Evolutionary conservation across 2,113 vertebrate species (phyloP).

Genomic region (Prolemur simus): DNA sequence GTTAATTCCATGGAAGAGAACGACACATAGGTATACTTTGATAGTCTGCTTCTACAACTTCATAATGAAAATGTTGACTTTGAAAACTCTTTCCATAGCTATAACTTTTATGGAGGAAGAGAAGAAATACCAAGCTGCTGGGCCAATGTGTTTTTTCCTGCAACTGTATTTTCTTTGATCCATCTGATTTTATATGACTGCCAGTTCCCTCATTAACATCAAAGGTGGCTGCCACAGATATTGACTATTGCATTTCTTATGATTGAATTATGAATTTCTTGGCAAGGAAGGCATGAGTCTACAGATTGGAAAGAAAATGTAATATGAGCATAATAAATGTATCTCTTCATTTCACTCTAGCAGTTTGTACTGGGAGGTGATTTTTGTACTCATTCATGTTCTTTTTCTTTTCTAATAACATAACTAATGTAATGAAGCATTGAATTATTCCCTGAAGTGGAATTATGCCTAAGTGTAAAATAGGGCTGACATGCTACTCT

Average conservation of each 20-base stretch:
- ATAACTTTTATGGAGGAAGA: background rate
- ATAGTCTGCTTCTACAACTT: background rate
- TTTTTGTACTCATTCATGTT: slow-evolving; percentile 24
- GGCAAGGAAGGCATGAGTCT: background rate
- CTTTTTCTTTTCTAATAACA: slow-evolving; percentile 25
- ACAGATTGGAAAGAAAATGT: background rate
- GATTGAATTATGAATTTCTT: slow-evolving; percentile 16
- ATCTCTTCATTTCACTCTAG: slow-evolving; percentile 31
- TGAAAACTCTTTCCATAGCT: background rate
- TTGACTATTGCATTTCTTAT: background rate
- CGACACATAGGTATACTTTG: background rate
- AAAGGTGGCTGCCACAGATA: background rate
- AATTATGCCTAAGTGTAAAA: slow-evolving; percentile 32
- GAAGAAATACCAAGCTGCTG: background rate
- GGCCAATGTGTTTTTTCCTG: background rate
- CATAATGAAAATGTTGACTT: background rate
- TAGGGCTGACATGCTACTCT: background rate
- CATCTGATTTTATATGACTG: slow-evolving; percentile 2
- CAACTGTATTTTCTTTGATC: background rate
- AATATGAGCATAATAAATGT: background rate
- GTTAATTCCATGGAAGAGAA: background rate
- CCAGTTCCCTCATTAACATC: slow-evolving; percentile 41
- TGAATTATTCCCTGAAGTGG: background rate
- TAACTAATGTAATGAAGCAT: background rate
- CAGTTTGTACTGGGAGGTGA: background rate